Conservation (phyloP, 2,113 vertebrate species). For the Erpornis zantholeuca region DNA sequence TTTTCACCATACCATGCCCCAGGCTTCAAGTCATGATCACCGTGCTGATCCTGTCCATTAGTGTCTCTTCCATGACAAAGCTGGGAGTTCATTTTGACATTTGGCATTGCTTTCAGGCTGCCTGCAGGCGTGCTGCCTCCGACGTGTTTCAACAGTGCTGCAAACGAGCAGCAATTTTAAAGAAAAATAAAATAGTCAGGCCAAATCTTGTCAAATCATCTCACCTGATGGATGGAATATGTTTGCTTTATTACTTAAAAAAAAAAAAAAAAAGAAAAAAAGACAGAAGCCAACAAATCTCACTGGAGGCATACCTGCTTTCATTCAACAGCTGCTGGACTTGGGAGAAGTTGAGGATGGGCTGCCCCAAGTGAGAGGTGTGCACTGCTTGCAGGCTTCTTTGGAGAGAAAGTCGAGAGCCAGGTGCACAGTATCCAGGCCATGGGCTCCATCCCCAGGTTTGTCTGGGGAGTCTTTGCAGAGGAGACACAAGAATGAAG, state of each 20-base stretch:
- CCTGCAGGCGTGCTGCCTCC: not conserved
- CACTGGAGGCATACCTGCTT: not conserved
- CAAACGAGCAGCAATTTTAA: not conserved
- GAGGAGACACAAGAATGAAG: not conserved
- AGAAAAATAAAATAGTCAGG: not conserved
- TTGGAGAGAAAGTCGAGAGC: slow-evolving; percentile 76
- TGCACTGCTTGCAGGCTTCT: slow-evolving; percentile 70
- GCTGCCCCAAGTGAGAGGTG: slow-evolving; percentile 79
- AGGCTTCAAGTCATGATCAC: not conserved
- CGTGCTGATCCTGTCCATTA: not conserved
- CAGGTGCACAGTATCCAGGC: slow-evolving; percentile 84
- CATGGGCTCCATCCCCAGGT: slow-evolving; percentile 70
- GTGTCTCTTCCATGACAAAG: not conserved
- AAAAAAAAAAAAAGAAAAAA: not conserved
- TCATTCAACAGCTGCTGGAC: not conserved
- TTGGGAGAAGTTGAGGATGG: slow-evolving; percentile 81
- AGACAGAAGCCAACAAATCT: not conserved
- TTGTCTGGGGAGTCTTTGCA: slow-evolving; percentile 63
- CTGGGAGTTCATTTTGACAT: not conserved
- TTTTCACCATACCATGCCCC: not conserved
- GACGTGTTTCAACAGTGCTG: not conserved
- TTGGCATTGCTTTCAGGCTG: not conserved
- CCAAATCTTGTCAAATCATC: not conserved
- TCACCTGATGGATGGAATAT: not conserved
- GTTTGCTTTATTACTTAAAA: not conserved